Evolutionary conservation across 2,797 vertebrate species (phyloP).

Genomic region (Notolabrus celidotus): DNA sequence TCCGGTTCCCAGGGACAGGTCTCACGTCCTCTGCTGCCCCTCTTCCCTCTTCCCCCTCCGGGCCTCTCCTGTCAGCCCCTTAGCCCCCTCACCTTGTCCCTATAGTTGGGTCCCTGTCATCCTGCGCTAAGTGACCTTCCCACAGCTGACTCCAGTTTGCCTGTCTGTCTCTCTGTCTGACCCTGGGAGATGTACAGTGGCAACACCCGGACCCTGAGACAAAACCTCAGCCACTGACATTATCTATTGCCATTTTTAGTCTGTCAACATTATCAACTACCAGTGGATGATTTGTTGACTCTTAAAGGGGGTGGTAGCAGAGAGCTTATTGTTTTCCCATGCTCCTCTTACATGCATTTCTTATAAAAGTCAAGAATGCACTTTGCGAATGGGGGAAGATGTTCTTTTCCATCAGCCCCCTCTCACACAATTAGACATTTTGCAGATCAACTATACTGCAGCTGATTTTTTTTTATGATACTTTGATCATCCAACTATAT

Average conservation of each 20-base stretch:
- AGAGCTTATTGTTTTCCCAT: constrained; percentile 52
- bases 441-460: constrained; percentile 23
- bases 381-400: constrained; percentile 27
- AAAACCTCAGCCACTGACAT: constrained; percentile 46
- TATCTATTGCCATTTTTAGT: constrained; percentile 65
- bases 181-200: constrained; percentile 45
- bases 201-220: constrained; percentile 47
- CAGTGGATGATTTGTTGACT: constrained; percentile 39
- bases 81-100: constrained; percentile 71
- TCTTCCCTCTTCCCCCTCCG: constrained; percentile 77
- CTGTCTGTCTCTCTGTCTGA: constrained; percentile 58
- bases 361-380: constrained; percentile 43
- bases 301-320: constrained; percentile 14
- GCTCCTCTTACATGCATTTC: constrained; percentile 32
- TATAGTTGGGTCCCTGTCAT: constrained; percentile 65
- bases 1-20: constrained; percentile 98
- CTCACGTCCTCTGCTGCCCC: constrained; percentile 94
- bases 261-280: constrained; percentile 61
- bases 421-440: constrained; percentile 24
- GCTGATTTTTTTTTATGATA: constrained; percentile 30
- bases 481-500: constrained; percentile 50
- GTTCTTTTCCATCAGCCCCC: constrained; percentile 5
- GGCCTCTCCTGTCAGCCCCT: constrained; percentile 62
- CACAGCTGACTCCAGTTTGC: constrained; percentile 62
- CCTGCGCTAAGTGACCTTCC: constrained; percentile 74